These are phyloP conservation scores for Drosophila punjabiensis DNA, from an alignment of 1,140 invertebrate species.

Conservation along the genomic window DNA sequence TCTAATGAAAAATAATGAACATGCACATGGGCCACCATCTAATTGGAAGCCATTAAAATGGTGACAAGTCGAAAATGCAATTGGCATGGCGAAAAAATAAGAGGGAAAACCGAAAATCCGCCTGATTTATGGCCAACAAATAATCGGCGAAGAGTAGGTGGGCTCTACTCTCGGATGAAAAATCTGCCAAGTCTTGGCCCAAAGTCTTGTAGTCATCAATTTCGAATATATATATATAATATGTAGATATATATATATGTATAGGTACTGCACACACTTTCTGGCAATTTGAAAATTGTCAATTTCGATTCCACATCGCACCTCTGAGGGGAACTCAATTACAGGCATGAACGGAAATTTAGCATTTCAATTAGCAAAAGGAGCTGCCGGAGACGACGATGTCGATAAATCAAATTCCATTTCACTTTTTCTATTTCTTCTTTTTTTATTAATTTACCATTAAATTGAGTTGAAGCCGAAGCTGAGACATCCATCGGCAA, in stretches of 20 bases:
- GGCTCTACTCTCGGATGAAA: conserved; percentile 45
- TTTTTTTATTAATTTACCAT: conserved; percentile 69
- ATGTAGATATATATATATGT: background rate
- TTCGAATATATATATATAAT: background rate
- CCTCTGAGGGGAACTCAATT: conserved; percentile 72
- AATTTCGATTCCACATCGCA: conserved; percentile 66
- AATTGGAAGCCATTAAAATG: conserved; percentile 73
- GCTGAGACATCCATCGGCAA: conserved; percentile 1
- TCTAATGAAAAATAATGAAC: conserved; percentile 17
- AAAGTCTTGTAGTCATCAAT: conserved; percentile 76
- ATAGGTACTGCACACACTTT: conserved; percentile 9
- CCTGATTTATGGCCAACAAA: conserved; percentile 80
- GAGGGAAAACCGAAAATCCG: conserved; percentile 7
- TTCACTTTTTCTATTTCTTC: background rate
- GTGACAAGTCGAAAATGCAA: conserved; percentile 67
- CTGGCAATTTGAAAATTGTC: conserved; percentile 60
- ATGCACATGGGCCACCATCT: conserved; percentile 41
- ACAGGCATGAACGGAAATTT: conserved; percentile 84
- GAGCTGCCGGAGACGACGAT: conserved; percentile 8
- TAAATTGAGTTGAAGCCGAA: conserved; percentile 59
- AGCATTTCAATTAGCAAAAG: conserved; percentile 81
- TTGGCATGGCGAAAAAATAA: conserved; percentile 26
- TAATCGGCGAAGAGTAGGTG: conserved; percentile 43
- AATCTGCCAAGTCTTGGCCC: conserved; percentile 57
- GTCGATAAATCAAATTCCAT: conserved; percentile 4